Evolutionary conservation across 2,797 vertebrate species (phyloP).

Genomic region (Tenualosa ilisha): DNA sequence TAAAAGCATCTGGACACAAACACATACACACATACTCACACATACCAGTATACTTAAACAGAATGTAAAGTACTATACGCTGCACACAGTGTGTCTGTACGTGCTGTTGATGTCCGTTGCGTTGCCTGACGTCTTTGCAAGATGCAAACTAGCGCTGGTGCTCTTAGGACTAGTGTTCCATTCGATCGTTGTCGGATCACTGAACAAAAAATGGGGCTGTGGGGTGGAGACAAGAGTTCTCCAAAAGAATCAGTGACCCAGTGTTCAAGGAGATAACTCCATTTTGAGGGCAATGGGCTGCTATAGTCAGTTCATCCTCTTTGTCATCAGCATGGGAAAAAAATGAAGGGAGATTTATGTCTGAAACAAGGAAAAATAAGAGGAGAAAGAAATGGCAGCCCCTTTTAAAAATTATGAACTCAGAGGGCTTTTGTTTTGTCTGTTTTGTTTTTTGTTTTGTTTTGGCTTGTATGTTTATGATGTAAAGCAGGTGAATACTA

Average conservation of each 20-base stretch:
- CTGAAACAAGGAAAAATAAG: slow-evolving; percentile 6
- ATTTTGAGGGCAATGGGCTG: not conserved
- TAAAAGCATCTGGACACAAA: not conserved
- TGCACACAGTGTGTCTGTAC: slow-evolving; percentile 23
- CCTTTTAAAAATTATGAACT: slow-evolving; percentile 20
- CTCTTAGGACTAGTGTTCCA: not conserved
- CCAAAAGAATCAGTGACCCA: not conserved
- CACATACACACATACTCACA: not conserved
- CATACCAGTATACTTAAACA: slow-evolving; percentile 1
- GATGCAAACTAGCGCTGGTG: slow-evolving; percentile 10
- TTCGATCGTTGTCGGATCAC: slow-evolving; percentile 17
- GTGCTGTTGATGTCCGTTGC: slow-evolving; percentile 15
- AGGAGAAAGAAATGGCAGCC: slow-evolving; percentile 5
- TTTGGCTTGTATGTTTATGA: slow-evolving; percentile 21
- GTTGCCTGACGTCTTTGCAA: slow-evolving; percentile 19
- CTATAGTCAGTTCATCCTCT: not conserved
- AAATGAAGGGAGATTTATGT: slow-evolving; percentile 25
- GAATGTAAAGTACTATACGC: slow-evolving; percentile 20
- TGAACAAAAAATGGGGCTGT: slow-evolving; percentile 11
- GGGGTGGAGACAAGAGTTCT: not conserved
- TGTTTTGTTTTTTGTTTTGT: not conserved
- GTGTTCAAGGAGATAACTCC: not conserved
- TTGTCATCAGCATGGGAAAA: not conserved
- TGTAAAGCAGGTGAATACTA: slow-evolving; percentile 19
- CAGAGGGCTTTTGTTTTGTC: slow-evolving; percentile 6